Evolutionary conservation across 2,888 invertebrate genomes (phyloP), one percentile per base, ranked within the genome.

Genomic region (Phortica magna): DNA sequence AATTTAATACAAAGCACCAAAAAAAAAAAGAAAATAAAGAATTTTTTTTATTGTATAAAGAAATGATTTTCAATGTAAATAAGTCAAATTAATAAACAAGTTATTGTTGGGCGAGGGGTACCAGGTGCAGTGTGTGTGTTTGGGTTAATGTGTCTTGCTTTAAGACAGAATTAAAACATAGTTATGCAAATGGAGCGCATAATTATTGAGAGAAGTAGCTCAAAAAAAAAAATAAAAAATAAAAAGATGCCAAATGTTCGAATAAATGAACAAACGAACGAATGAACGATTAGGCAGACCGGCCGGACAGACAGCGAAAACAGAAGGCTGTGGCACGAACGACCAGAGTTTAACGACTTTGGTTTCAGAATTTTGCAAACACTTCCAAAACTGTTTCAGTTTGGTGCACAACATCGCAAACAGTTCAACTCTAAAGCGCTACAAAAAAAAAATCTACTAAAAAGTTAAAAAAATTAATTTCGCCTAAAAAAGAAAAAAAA

Each of bases 121-220:
- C 31, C 2, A 1, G 31, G 48, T 14, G 48, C 3, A 48, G 1
- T 48, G 48, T 48, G 48, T 7, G 31, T 31, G n/a, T 31, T 31
- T 48, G 48, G 7, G 39, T 14, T 19, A 10, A 64, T 31, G 64
- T 22, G 19, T n/a, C 12, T 61, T 9, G 7, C 6, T 10, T 41
- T 48, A 55, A 48, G 73, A n/a, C 61, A 73, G 31, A 73, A 73
- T 31, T 7, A 73, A 55, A 31, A 41, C 19, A 48, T 65, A 74
- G 43, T 76, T 83, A 83, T 82, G 82, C 83, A 73, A 83, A 82
- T 82, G 64, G 31, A 14, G 48, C 19, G 39, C 9, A 64, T 17
- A 64, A 17, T 64, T 19, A 64, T 31, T 6, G 31, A 64, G 12
- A 31, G 64, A 48, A 48, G 7, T 48, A 48, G 48, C 31, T 4